These are phyloP conservation scores for Apodemia hepburni DNA, from an alignment of 2,888 invertebrate species.

Conservation along the genomic window DNA sequence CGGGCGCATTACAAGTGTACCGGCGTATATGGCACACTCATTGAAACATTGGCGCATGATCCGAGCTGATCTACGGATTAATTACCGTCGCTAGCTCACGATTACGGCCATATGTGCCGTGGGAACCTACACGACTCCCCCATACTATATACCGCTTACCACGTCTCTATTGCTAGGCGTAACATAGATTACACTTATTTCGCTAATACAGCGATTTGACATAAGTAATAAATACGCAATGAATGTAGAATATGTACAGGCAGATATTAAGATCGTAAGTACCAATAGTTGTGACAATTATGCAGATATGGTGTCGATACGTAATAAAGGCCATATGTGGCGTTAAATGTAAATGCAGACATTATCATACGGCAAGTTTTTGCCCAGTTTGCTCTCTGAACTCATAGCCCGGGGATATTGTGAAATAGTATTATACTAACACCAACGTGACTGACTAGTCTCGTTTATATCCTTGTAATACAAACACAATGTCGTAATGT, in stretches of 20 bases:
- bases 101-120: conserved; percentile 70
- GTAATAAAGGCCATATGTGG: conserved; percentile 27
- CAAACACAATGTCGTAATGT: too few relatives aligned
- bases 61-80: conserved; percentile 29
- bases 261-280: background rate
- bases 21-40: background rate
- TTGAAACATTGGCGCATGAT: conserved; percentile 12
- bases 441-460: background rate
- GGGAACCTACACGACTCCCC: conserved; percentile 44
- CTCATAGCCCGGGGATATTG: conserved; percentile 14
- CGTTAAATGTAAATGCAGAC: conserved; percentile 30
- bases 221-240: background rate
- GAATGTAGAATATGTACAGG: background rate
- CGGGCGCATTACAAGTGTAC: background rate
- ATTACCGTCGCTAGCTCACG: conserved; percentile 37
- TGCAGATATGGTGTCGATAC: conserved; percentile 39
- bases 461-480: too few relatives aligned
- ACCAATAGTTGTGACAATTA: conserved; percentile 41
- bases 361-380: conserved; percentile 33
- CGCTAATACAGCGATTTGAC: background rate
- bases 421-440: background rate
- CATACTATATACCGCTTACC: background rate
- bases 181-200: background rate
- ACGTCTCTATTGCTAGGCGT: background rate
- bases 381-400: conserved; percentile 30